phyloP scores from a whole-genome alignment of 1,140 invertebrate genomes.

The Apis cerana region DNA sequence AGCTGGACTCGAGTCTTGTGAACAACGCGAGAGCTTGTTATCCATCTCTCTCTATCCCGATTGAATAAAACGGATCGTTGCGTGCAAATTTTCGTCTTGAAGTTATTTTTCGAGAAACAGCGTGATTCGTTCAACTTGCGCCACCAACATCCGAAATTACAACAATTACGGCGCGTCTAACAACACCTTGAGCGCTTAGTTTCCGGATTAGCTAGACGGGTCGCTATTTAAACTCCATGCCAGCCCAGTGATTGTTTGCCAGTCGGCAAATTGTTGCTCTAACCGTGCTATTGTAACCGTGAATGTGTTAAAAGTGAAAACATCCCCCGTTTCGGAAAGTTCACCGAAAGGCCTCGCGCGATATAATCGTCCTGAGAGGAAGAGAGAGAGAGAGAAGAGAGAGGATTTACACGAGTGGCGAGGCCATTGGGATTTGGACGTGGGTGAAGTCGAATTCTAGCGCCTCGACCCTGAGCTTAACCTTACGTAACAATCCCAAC shows the following conservation, averaged over 20 bases:
- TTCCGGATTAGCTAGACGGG: constrained; percentile 14
- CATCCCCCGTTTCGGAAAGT: background rate
- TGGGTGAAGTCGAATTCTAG: constrained; percentile 51
- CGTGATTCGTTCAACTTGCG: background rate
- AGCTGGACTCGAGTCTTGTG: background rate
- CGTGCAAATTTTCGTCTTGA: too few species aligned
- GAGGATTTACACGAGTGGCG: constrained; percentile 52
- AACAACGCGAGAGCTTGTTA: too few species aligned
- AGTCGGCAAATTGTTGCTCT: background rate
- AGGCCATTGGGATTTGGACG: constrained; percentile 28
- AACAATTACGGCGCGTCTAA: constrained; percentile 6
- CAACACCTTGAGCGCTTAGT: constrained; percentile 12
- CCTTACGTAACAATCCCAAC: constrained; percentile 63
- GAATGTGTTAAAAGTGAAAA: constrained; percentile 21
- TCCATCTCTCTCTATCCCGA: too few species aligned
- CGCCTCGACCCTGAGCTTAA: constrained; percentile 62
- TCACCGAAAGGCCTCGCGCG: background rate
- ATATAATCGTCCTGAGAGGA: background rate
- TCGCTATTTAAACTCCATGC: constrained; percentile 1
- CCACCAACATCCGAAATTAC: background rate
- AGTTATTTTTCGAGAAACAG: background rate
- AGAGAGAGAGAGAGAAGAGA: background rate
- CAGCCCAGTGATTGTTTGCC: constrained; percentile 5
- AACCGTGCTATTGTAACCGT: background rate
- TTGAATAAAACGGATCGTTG: background rate